A percentile compares a stretch with the other conserved stretches of the same genome.
phyloP scores from a whole-genome alignment of 2,113 vertebrate species.

The Machaerirhynchus nigripectus region DNA sequence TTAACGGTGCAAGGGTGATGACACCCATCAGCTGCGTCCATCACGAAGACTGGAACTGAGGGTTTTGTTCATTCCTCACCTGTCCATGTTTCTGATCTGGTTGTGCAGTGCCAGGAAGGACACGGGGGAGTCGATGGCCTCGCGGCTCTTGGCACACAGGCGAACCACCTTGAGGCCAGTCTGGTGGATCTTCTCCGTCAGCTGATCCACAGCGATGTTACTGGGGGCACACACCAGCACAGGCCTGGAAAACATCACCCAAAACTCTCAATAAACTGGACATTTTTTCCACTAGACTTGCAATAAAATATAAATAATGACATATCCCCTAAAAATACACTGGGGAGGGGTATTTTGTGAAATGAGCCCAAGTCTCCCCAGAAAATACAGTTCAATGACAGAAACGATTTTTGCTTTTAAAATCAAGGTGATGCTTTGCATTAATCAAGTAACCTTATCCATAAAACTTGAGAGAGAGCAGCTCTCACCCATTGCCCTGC shows the following conservation, averaged over 20 bases:
- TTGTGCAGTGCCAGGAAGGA: slow-evolving; percentile 97
- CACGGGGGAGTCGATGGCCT: slow-evolving; percentile 96
- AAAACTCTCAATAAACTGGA: background rate
- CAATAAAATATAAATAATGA: accelerated
- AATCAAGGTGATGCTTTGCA: background rate
- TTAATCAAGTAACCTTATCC: no score
- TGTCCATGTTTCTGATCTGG: slow-evolving; percentile 99
- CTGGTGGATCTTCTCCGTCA: slow-evolving; percentile 98
- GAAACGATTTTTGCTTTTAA: background rate
- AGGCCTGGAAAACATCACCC: slow-evolving; percentile 71
- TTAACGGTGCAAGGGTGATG: accelerated
- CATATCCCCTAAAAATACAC: accelerated
- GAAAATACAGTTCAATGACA: background rate
- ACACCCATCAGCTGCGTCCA: accelerated
- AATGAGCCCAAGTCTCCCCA: background rate
- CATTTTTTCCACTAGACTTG: background rate
- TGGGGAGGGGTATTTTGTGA: background rate
- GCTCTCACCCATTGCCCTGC: slow-evolving; percentile 92
- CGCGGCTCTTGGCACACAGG: slow-evolving; percentile 95
- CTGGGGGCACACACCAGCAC: slow-evolving; percentile 97
- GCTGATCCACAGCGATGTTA: slow-evolving; percentile 96
- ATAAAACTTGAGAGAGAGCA: background rate
- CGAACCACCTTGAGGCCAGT: slow-evolving; percentile 96
- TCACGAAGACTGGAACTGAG: accelerated
- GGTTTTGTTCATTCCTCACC: slow-evolving; percentile 61